These are phyloP conservation scores for Protophormia terraenovae DNA, from an alignment of 2,888 invertebrate genomes.

Conservation along the genomic window DNA sequence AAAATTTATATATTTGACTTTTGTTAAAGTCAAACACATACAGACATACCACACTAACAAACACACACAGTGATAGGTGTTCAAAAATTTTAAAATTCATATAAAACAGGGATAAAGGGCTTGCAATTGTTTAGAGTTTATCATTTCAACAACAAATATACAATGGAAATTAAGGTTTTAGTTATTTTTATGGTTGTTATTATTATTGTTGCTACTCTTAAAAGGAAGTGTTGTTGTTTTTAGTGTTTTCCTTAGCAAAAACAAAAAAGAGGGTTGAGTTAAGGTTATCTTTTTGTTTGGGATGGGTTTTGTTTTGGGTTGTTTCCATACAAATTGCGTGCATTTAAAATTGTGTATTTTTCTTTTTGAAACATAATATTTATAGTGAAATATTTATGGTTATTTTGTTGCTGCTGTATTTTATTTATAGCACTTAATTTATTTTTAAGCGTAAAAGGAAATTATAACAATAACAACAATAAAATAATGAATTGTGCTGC, in stretches of 20 bases:
- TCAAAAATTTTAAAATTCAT: slow-evolving; percentile 28
- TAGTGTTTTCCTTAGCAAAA: neutral
- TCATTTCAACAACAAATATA: slow-evolving; percentile 36
- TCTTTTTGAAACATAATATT: slow-evolving; percentile 26
- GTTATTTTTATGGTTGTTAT: slow-evolving; percentile 44
- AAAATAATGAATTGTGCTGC: slow-evolving; percentile 69
- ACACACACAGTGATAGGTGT: neutral
- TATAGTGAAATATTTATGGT: slow-evolving; percentile 42
- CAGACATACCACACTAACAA: neutral
- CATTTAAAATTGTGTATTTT: slow-evolving; percentile 35
- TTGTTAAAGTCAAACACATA: slow-evolving; percentile 18
- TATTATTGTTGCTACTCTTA: no score
- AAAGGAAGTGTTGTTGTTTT: neutral
- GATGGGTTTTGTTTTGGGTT: neutral
- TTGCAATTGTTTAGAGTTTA: slow-evolving; percentile 59
- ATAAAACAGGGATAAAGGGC: slow-evolving; percentile 20
- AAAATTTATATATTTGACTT: slow-evolving; percentile 27
- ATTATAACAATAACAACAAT: slow-evolving; percentile 61
- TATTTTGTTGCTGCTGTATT: slow-evolving; percentile 5
- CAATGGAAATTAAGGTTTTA: slow-evolving; percentile 41
- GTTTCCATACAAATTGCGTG: slow-evolving; percentile 51
- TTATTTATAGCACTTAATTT: slow-evolving; percentile 67
- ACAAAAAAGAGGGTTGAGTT: neutral
- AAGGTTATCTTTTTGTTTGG: neutral
- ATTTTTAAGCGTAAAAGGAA: slow-evolving; percentile 54